Percentiles rank a stretch among this genome's conserved stretches.
phyloP scores from a whole-genome alignment of 2,888 invertebrate genomes.

The Euproctis similis region DNA sequence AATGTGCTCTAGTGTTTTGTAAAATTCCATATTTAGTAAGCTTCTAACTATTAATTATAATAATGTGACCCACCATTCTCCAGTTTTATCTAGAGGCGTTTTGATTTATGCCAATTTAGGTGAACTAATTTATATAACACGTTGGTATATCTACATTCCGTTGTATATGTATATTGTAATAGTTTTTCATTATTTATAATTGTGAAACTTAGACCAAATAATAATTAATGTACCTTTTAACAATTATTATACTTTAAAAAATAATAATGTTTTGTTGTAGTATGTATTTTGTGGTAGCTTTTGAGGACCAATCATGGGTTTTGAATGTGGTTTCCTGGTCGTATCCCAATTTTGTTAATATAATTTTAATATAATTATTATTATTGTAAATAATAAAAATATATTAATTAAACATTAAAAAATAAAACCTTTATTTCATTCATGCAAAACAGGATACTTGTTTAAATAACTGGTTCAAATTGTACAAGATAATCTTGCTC shows the following conservation, averaged over 20 bases:
- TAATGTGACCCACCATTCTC: slow-evolving; percentile 74
- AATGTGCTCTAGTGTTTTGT: slow-evolving; percentile 71
- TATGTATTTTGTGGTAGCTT: slow-evolving; percentile 67
- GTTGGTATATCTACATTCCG: slow-evolving; percentile 74
- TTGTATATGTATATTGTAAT: slow-evolving; percentile 68
- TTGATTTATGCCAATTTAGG: slow-evolving; percentile 62
- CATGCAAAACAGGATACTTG: slow-evolving; percentile 7
- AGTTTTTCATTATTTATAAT: slow-evolving; percentile 69
- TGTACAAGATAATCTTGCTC: slow-evolving; percentile 91
- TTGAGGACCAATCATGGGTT: slow-evolving; percentile 70
- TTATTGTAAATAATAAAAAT: slow-evolving; percentile 71
- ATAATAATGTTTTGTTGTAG: slow-evolving; percentile 61
- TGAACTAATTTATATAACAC: slow-evolving; percentile 51
- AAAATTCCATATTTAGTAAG: slow-evolving; percentile 60
- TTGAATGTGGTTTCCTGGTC: slow-evolving; percentile 62
- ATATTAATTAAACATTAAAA: slow-evolving; percentile 55
- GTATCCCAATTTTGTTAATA: slow-evolving; percentile 68
- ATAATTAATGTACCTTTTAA: slow-evolving; percentile 76
- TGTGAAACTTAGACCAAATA: slow-evolving; percentile 76
- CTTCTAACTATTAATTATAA: slow-evolving; percentile 46
- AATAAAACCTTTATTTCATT: slow-evolving; percentile 24
- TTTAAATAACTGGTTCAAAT: slow-evolving; percentile 65
- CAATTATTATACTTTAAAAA: slow-evolving; percentile 59
- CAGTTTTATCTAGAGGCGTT: slow-evolving; percentile 70
- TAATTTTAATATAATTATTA: slow-evolving; percentile 50